phyloP scores from a whole-genome alignment of 1,140 invertebrate species.

The Cydia pomonella region DNA sequence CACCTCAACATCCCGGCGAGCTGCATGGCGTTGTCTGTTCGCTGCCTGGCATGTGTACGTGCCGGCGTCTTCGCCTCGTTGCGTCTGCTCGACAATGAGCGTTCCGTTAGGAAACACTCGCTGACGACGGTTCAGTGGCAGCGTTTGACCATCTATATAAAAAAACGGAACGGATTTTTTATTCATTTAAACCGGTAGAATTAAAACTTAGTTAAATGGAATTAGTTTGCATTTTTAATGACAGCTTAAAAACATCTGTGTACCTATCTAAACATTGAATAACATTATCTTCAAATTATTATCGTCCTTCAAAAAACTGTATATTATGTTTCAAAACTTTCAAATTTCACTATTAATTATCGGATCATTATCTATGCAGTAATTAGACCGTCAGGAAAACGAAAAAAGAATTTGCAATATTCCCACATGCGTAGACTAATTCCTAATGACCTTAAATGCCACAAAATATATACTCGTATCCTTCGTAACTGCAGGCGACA shows the following conservation, averaged over 20 bases:
- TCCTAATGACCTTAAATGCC: background rate
- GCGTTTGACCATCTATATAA: slow-evolving; percentile 85
- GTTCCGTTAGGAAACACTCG: slow-evolving; percentile 93
- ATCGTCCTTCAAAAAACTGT: too few species aligned
- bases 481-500: background rate
- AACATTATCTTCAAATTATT: too few species aligned
- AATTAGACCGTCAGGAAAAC: too few species aligned
- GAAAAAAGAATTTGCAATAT: too few species aligned
- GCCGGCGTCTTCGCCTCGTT: slow-evolving; percentile 88
- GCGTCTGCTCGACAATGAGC: slow-evolving; percentile 90
- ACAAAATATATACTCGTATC: background rate
- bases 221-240: too few species aligned
- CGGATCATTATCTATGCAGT: too few species aligned
- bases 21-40: slow-evolving; percentile 90
- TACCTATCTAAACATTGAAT: too few species aligned
- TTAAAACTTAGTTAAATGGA: too few species aligned
- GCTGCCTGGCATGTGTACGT: slow-evolving; percentile 94
- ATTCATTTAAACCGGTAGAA: too few species aligned
- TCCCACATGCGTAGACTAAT: background rate
- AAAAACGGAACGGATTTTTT: background rate
- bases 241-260: too few species aligned
- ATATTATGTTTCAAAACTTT: too few species aligned
- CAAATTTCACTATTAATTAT: too few species aligned
- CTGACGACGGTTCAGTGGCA: slow-evolving; percentile 93
- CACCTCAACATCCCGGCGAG: slow-evolving; percentile 90